Evolutionary conservation across 2,888 invertebrate species (phyloP).

Genomic region (Torymus auratus): DNA sequence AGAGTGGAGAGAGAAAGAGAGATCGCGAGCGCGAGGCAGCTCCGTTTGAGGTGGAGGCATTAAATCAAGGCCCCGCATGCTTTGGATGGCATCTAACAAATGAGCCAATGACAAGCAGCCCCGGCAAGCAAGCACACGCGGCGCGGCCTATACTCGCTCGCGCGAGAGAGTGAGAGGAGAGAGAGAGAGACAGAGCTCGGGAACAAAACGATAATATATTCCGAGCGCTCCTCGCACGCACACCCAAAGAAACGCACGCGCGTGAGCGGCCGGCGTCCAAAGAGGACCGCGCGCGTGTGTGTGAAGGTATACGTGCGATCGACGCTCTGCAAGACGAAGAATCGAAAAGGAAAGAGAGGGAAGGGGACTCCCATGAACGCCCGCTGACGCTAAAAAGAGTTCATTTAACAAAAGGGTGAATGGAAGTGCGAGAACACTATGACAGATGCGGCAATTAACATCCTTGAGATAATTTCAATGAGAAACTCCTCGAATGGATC

Average conservation of each 20-base stretch:
- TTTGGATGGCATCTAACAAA: constrained; percentile 77
- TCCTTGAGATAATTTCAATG: constrained; percentile 9
- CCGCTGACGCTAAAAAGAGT: constrained; percentile 29
- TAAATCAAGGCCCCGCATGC: constrained; percentile 77
- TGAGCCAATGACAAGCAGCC: constrained; percentile 77
- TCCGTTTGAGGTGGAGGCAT: constrained; percentile 73
- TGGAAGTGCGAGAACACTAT: constrained; percentile 28
- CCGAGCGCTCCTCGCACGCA: constrained; percentile 56
- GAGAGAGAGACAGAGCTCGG: constrained; percentile 64
- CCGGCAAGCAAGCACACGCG: constrained; percentile 59
- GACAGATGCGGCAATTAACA: constrained; percentile 43
- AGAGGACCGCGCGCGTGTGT: background rate
- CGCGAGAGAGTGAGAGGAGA: constrained; percentile 36
- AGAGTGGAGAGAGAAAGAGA: constrained; percentile 9
- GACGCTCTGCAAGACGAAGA: constrained; percentile 51
- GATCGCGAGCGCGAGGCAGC: constrained; percentile 54
- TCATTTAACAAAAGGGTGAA: constrained; percentile 22
- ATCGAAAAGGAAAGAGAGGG: constrained; percentile 55
- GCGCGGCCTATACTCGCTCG: background rate
- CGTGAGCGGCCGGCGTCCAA: background rate
- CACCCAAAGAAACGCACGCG: constrained; percentile 58
- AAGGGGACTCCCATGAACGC: constrained; percentile 55
- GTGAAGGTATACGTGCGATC: constrained; percentile 29
- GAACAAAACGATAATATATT: constrained; percentile 77
- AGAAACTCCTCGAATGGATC: background rate